Conservation (phyloP, 2,888 invertebrate species). For the Oscheius sp. region DNA sequence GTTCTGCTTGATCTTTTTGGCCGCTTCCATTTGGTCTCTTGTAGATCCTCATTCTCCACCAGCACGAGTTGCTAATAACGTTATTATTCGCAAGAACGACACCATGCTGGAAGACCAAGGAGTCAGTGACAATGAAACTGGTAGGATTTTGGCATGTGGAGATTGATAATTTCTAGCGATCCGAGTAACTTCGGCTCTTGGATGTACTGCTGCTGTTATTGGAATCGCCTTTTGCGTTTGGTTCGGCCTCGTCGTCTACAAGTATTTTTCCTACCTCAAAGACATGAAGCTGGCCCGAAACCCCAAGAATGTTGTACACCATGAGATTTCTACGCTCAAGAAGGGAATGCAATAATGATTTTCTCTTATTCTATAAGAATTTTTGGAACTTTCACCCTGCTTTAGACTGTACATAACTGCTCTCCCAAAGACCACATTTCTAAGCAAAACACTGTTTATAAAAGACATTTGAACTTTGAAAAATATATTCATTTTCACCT, state of each 20-base stretch:
- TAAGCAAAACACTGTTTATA: background rate
- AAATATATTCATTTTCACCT: background rate
- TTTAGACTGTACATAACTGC: conserved; percentile 18
- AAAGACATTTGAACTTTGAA: background rate
- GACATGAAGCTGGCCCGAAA: conserved; percentile 53
- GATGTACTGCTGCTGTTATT: conserved; percentile 34
- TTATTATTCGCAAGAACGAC: conserved; percentile 39
- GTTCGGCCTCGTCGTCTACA: conserved; percentile 51
- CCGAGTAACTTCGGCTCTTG: conserved; percentile 39
- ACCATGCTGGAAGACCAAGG: conserved; percentile 39
- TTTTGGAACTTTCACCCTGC: conserved; percentile 14
- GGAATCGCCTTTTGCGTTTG: conserved; percentile 45
- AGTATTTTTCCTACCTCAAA: conserved; percentile 48
- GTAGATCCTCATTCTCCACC: conserved; percentile 46
- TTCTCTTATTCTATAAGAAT: conserved; percentile 2
- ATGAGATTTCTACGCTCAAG: conserved; percentile 46
- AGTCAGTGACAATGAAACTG: conserved; percentile 38
- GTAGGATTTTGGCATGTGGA: conserved; percentile 22
- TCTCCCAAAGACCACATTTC: conserved; percentile 9
- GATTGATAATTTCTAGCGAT: conserved; percentile 12
- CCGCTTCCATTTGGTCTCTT: conserved; percentile 47
- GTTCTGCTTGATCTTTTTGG: conserved; percentile 38
- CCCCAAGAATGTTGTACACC: conserved; percentile 51
- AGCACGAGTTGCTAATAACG: conserved; percentile 45
- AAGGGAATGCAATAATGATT: conserved; percentile 39